Base-by-base conservation (phyloP, 2,797 vertebrate species). In the Pantherophis vulpinus region DNA sequence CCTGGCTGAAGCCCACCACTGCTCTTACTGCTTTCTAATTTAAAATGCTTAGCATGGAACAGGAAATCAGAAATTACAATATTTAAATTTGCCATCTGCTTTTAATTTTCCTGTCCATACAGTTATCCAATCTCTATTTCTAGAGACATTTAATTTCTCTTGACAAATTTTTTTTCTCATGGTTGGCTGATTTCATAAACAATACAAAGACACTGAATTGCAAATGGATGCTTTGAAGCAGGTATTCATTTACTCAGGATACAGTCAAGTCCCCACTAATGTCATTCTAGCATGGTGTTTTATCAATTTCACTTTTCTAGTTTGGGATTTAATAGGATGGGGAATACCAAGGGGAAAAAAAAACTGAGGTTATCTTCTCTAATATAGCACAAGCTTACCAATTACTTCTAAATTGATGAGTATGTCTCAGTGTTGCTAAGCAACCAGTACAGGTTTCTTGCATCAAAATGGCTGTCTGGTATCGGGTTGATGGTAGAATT, bases 1-100 rank as follows among this genome's bases (percentile, higher is more conserved):
- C 42, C 42, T 5, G 42, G 42, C 42, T 47, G 42, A 47, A 47
- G 5, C 42, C 42, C 42, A 47, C 42, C 42, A 47, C 42, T 47
- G 42, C 42, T 47, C 59, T 86, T 91, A 0, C 20, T 92, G 25
- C 25, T 94, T 93, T 83, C 89, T 56, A 94, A 58, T 5, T 94
- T 91, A 87, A 91, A 96, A 91, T 91, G 7, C 90, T 94, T 95
- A 88, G 56, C 89, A 94, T 59, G 32, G 60, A 90, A 79, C 47
- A 95, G 37, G 66, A 95, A 96, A 94, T 59, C 55, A 95, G 18
- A 59, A 87, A 66, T 95, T 96, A 94, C 93, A 94, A 94, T 95
- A 95, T 95, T 94, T 95, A 70, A 83, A 55, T 93, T 94, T 95
- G 92, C 92, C 91, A 96, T 96, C 94, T 95, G 88, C 91, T 96